Conservation (phyloP, 2,888 invertebrate species). For the Dolichopus griseipennis region DNA sequence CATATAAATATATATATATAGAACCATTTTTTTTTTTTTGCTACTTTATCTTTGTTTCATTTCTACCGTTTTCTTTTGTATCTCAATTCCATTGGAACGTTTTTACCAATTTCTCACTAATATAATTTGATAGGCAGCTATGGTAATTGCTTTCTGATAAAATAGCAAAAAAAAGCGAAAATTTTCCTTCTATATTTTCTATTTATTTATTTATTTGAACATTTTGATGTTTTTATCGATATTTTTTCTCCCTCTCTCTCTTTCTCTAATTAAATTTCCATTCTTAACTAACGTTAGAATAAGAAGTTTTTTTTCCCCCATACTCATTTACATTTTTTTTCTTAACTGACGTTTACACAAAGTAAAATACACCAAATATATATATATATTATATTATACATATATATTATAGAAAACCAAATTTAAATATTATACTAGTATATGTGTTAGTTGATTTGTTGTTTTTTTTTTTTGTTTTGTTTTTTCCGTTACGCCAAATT, state of each 20-base stretch:
- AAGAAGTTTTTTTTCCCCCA: neutral
- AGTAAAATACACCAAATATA: too few relatives aligned
- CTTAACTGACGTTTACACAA: neutral
- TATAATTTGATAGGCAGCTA: slow-evolving; percentile 6
- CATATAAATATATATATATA: too few relatives aligned
- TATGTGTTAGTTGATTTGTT: too few relatives aligned
- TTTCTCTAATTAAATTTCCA: neutral
- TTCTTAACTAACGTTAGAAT: neutral
- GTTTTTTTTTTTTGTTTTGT: too few relatives aligned
- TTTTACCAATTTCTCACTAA: neutral
- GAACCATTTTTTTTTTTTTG: too few relatives aligned
- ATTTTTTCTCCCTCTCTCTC: neutral
- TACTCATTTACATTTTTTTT: neutral
- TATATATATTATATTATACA: too few relatives aligned
- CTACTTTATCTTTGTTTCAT: too few relatives aligned
- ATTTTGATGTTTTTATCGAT: neutral
- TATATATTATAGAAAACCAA: too few relatives aligned
- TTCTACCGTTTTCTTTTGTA: too few relatives aligned
- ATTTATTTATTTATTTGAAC: neutral
- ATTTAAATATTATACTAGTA: too few relatives aligned
- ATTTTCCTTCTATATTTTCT: neutral
- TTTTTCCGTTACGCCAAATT: too few relatives aligned
- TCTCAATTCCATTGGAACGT: too few relatives aligned
- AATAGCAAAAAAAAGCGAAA: neutral
- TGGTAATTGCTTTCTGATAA: slow-evolving; percentile 4